phyloP scores from a whole-genome alignment of 2,888 invertebrate species.

The Pandemis corylana region DNA sequence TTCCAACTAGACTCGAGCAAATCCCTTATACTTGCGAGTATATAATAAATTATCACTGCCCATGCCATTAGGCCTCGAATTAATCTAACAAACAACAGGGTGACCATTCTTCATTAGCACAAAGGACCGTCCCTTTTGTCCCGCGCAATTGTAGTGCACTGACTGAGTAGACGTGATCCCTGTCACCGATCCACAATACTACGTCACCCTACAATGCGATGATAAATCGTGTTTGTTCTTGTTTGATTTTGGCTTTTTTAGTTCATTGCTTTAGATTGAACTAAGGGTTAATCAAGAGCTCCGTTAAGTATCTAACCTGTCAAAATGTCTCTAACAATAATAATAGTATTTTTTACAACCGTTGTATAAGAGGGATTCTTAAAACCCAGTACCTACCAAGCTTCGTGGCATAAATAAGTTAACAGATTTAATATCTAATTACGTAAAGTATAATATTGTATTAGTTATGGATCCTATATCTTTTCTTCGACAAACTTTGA shows the following conservation, averaged over 20 bases:
- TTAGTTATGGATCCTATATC: no score
- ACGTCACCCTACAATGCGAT: constrained; percentile 79
- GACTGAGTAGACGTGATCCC: constrained; percentile 75
- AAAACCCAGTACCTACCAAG: no score
- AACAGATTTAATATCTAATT: no score
- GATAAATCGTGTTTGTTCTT: constrained; percentile 74
- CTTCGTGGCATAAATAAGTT: no score
- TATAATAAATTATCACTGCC: constrained; percentile 42
- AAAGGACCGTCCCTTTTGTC: constrained; percentile 81
- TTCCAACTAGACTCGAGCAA: neutral
- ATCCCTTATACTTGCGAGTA: constrained; percentile 2
- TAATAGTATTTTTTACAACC: no score
- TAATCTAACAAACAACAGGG: constrained; percentile 74
- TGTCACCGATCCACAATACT: constrained; percentile 81
- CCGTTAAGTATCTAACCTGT: neutral
- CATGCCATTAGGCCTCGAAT: constrained; percentile 58
- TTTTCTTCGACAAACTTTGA: no score
- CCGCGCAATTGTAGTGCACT: constrained; percentile 77
- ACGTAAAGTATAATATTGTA: no score
- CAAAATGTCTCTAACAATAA: neutral
- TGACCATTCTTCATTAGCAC: constrained; percentile 84
- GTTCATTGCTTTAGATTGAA: constrained; percentile 4
- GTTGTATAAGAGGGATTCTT: no score
- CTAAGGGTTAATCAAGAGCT: no score
- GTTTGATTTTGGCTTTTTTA: constrained; percentile 43